phyloP scores from a whole-genome alignment of 2,113 vertebrate species.

The Anhinga rufa region DNA sequence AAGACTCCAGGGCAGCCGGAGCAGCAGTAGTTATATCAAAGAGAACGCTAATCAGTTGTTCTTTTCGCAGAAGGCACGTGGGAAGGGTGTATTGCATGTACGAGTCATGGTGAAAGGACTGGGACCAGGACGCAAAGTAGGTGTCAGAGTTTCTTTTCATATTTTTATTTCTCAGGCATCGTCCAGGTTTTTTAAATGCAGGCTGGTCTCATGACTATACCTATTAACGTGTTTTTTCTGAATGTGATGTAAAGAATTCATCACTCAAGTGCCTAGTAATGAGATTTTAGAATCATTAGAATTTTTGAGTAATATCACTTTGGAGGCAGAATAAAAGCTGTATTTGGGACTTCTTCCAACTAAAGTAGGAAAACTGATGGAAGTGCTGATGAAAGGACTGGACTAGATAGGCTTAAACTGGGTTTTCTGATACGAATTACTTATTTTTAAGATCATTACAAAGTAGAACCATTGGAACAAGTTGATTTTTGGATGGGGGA shows the following conservation, averaged over 20 bases:
- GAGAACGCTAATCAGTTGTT: neutral
- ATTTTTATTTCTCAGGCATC: neutral
- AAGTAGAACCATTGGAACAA: neutral
- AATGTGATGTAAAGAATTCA: neutral
- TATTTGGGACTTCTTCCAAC: neutral
- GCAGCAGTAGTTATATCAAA: neutral
- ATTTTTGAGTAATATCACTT: neutral
- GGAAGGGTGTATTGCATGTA: slow-evolving; percentile 82
- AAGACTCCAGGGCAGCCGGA: neutral
- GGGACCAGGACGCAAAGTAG: slow-evolving; percentile 89
- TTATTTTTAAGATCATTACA: neutral
- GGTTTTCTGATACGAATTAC: neutral
- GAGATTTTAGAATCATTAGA: neutral
- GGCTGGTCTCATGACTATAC: neutral
- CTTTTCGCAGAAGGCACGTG: slow-evolving; percentile 81
- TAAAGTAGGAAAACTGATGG: neutral
- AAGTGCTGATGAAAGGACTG: neutral
- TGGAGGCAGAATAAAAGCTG: neutral
- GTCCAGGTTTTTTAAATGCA: neutral
- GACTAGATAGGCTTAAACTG: neutral
- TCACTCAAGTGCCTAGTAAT: neutral
- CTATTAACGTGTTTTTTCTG: neutral
- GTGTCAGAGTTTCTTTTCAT: neutral
- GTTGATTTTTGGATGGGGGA: neutral
- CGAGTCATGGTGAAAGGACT: slow-evolving; percentile 91